Conservation (phyloP, 1,140 invertebrate genomes). For the Sitodiplosis mosellana region DNA sequence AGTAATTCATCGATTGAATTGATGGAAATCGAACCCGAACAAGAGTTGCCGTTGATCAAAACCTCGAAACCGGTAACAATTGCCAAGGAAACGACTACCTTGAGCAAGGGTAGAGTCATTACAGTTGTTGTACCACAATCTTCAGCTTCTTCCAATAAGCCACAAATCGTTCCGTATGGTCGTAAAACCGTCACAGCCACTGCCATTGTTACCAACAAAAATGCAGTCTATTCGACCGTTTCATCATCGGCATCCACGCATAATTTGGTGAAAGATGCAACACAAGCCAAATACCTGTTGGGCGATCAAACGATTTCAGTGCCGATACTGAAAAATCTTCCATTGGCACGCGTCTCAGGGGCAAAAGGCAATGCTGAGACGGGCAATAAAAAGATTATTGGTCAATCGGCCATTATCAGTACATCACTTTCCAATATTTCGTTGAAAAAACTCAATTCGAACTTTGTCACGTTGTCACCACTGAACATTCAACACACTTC, state of each 20-base stretch:
- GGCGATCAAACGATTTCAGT: constrained; percentile 40
- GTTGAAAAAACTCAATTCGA: constrained; percentile 14
- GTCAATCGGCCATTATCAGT: constrained; percentile 7
- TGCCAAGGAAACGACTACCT: too few relatives aligned
- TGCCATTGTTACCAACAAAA: neutral
- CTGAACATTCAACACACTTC: constrained; percentile 18
- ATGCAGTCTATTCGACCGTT: neutral
- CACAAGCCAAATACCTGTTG: constrained; percentile 30
- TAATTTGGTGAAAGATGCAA: constrained; percentile 12
- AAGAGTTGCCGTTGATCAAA: neutral
- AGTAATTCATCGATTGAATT: neutral
- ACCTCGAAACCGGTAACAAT: too few relatives aligned
- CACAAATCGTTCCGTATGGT: neutral
- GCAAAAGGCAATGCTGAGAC: neutral
- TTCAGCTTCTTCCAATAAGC: neutral
- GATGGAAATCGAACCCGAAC: neutral
- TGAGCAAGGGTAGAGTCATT: neutral
- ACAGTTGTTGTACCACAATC: neutral
- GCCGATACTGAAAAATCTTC: constrained; percentile 30
- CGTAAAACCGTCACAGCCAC: neutral
- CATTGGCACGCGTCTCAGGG: neutral
- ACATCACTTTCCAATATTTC: constrained; percentile 10
- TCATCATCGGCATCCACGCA: neutral
- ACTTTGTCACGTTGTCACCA: constrained; percentile 18
- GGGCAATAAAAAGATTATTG: constrained; percentile 4